Evolutionary conservation across 2,113 vertebrate genomes (phyloP), one percentile per base, ranked within the genome.

Genomic region (Gymnarchus niloticus): DNA sequence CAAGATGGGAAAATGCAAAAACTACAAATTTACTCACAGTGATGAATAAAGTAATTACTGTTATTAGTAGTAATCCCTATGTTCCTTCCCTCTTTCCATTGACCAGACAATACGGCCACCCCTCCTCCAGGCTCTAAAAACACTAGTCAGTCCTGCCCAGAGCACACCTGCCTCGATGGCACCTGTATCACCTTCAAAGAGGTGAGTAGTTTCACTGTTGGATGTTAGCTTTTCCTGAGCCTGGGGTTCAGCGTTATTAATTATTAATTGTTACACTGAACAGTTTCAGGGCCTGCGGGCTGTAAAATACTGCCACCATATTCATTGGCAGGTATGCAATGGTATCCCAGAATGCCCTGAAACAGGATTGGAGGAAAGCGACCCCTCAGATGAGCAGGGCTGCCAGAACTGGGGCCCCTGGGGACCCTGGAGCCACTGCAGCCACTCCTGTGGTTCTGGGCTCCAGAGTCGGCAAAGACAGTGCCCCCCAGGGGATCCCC

Each of bases 331-430:
- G 97, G 95, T 98, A 61, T 98, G 97, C 81, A 93, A 97, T 0
- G 95, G 95, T 0, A 88, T 94, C 54, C 89, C 90, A 0, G 95
- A 98, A 85, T 98, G 97, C 14, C 84, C 88, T 0, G 89, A 90
- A 0, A 3, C 89, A 1, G 54, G 83, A 17, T 59, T 84, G 0
- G 61, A 56, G 1, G 87, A 85, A 12, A 84, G 81, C n/a, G n/a
- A n/a, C 9, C 89, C 92, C 1, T 90, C 84, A 6, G 97, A 94
- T 57, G 97, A 96, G 91, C 87, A 81, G 86, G 93, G 78, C 81
- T 97, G 95, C 44, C 94, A 92, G 7, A 89, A 83, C 7, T 98
- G 97, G 97, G 90, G 92, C 3, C 65, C 92, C 7, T 97, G 97
- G 97, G 93, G 92, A 2, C 87, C 91, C 0, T 98, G 97, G 97